phyloP scores from a whole-genome alignment of 2,113 vertebrate species.

The Marmota monax region DNA sequence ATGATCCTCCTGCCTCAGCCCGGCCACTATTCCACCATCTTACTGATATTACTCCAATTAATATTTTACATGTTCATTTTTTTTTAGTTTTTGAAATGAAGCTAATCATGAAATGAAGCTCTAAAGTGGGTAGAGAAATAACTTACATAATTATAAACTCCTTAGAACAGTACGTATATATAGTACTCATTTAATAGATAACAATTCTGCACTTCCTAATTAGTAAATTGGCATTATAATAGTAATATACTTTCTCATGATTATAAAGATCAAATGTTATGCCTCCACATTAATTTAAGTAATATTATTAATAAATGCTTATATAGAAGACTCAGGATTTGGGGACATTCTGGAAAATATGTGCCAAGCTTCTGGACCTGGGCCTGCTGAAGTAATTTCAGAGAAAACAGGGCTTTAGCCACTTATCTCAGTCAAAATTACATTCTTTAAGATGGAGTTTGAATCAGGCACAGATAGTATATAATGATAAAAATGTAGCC shows the following conservation, averaged over 20 bases:
- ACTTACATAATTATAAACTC: neutral
- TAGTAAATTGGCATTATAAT: neutral
- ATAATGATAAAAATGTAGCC: neutral
- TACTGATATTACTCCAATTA: neutral
- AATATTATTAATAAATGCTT: neutral
- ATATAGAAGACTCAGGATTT: neutral
- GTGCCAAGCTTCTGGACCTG: neutral
- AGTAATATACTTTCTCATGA: neutral
- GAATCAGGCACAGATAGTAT: neutral
- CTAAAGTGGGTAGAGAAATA: neutral
- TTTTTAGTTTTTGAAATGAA: neutral
- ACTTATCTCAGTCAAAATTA: neutral
- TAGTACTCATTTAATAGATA: neutral
- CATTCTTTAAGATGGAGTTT: neutral
- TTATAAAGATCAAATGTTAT: neutral
- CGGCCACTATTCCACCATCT: neutral
- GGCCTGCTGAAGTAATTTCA: neutral
- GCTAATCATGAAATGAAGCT: neutral
- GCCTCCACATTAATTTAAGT: neutral
- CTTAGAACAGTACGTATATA: neutral
- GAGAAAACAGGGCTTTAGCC: neutral
- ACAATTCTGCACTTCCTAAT: neutral
- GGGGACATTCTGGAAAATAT: neutral
- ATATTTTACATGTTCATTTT: neutral
- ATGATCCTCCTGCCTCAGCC: too few relatives aligned